phyloP scores from a whole-genome alignment of 2,888 invertebrate species.

The Cylindroiulus punctatus region DNA sequence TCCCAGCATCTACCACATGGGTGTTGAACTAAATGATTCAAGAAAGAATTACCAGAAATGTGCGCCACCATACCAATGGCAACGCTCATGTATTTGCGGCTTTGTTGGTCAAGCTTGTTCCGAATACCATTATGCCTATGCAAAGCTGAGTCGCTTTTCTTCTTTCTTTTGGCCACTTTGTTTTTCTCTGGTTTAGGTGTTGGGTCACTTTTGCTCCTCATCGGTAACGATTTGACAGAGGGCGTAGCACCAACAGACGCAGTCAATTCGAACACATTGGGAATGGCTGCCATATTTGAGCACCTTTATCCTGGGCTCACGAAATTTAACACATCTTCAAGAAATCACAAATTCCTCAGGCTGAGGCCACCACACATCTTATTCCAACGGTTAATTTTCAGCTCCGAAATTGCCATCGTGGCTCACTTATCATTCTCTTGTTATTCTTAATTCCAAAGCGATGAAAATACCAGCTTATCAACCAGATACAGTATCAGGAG shows the following conservation, averaged over 20 bases:
- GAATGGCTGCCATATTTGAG: not conserved
- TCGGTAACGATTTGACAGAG: not conserved
- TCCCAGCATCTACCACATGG: too few species aligned
- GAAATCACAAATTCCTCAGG: not conserved
- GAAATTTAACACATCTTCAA: not conserved
- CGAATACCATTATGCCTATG: slow-evolving; percentile 7
- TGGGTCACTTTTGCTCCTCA: not conserved
- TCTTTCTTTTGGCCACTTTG: not conserved
- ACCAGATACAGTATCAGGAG: not conserved
- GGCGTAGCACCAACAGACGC: not conserved
- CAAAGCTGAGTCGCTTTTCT: not conserved
- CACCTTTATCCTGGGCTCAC: not conserved
- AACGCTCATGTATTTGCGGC: not conserved
- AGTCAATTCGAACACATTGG: not conserved
- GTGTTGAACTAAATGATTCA: too few species aligned
- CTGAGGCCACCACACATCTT: not conserved
- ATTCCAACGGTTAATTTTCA: not conserved
- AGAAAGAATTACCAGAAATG: not conserved
- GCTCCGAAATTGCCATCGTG: not conserved
- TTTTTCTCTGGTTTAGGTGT: not conserved
- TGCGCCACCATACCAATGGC: not conserved
- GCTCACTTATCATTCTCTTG: not conserved
- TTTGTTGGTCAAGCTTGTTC: not conserved
- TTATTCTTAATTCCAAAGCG: not conserved
- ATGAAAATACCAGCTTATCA: not conserved